These are phyloP conservation scores for Arothron firmamentum DNA, from an alignment of 2,113 vertebrate species.

Conservation along the genomic window DNA sequence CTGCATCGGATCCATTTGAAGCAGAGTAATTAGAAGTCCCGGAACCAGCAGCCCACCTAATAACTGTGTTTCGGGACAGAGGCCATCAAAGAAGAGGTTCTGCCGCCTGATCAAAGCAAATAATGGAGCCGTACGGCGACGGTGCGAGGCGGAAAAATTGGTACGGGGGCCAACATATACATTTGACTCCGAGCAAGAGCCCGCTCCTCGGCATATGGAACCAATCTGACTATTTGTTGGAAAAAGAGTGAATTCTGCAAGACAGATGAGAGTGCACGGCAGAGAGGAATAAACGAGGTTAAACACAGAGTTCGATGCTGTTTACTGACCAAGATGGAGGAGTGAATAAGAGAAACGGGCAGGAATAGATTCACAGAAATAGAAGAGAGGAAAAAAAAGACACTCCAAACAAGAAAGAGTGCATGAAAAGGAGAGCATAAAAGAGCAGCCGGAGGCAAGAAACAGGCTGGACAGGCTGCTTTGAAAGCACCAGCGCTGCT, in stretches of 20 bases:
- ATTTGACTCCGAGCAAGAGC: constrained; percentile 58
- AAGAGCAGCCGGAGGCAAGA: constrained; percentile 42
- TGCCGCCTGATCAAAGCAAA: constrained; percentile 28
- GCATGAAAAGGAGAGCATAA: constrained; percentile 47
- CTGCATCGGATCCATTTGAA: constrained; percentile 35
- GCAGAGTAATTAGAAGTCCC: constrained; percentile 31
- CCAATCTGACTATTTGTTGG: constrained; percentile 64
- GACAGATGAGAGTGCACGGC: constrained; percentile 32
- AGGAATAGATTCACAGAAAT: constrained; percentile 46
- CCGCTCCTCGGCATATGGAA: constrained; percentile 72
- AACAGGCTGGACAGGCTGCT: constrained; percentile 6
- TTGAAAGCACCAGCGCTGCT: constrained; percentile 28
- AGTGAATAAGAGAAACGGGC: constrained; percentile 34
- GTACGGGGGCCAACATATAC: constrained; percentile 69
- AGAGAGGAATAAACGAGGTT: constrained; percentile 34
- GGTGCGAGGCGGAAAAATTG: constrained; percentile 46
- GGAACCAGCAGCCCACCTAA: constrained; percentile 17
- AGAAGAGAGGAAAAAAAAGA: constrained; percentile 36
- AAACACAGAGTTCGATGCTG: constrained; percentile 38
- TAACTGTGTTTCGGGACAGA: constrained; percentile 46
- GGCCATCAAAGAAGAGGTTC: constrained; percentile 59
- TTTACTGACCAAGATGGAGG: constrained; percentile 41
- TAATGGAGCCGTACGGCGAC: constrained; percentile 54
- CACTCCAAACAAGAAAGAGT: constrained; percentile 45
- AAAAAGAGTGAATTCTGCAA: constrained; percentile 44